Conservation (phyloP, 2,113 vertebrate genomes). For the Falcunculus frontatus region DNA sequence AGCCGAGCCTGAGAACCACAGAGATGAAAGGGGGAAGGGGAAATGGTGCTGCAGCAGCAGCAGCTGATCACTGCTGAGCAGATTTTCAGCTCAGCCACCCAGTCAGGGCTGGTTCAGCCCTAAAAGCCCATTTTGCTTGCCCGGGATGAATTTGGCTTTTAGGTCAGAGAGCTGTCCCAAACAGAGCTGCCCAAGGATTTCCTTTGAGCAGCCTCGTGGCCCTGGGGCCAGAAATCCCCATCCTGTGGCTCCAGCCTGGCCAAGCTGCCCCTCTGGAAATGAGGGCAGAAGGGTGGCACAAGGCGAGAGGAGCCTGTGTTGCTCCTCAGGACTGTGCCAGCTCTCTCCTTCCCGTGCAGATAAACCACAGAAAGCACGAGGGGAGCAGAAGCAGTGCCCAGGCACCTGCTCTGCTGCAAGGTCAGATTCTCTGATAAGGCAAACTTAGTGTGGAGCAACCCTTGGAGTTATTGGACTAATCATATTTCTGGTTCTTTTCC, state of each 20-base stretch:
- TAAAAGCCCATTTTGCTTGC: neutral
- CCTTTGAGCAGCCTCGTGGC: neutral
- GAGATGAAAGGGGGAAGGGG: neutral
- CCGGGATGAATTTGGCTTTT: neutral
- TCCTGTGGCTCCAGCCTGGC: neutral
- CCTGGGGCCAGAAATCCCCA: neutral
- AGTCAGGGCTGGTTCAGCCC: neutral
- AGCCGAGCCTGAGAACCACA: neutral
- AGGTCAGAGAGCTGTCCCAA: neutral
- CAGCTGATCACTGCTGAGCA: neutral
- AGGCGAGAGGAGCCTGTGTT: accelerated
- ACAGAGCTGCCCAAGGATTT: neutral
- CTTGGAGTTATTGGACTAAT: neutral
- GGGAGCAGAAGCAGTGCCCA: neutral
- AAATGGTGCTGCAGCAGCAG: neutral
- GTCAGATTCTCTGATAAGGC: neutral
- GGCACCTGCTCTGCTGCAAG: neutral
- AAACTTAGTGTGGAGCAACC: neutral
- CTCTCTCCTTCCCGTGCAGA: accelerated
- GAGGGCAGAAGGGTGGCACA: neutral
- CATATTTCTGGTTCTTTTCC: neutral
- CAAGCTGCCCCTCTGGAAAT: neutral
- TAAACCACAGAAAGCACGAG: accelerated
- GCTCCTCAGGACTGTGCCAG: neutral
- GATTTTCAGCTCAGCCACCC: neutral